Conservation (phyloP, 2,113 vertebrate species). For the Gasterosteus nipponicus region DNA sequence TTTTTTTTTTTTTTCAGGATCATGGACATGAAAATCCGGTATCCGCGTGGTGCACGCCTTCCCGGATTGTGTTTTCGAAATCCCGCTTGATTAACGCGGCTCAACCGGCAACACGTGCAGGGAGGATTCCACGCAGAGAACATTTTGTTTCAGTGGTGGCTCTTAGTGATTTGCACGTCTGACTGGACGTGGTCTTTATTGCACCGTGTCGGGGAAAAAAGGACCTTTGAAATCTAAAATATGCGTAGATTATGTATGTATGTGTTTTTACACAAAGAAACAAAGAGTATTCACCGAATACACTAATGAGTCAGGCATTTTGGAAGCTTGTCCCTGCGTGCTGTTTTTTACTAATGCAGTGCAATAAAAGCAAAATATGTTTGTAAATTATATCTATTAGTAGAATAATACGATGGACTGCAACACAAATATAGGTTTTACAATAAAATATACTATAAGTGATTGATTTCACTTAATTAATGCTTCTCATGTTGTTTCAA, state of each 20-base stretch:
- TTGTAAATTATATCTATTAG: neutral
- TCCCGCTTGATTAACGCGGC: conserved; percentile 39
- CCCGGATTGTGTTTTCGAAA: conserved; percentile 34
- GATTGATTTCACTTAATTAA: neutral
- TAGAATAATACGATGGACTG: neutral
- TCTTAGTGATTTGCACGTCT: conserved; percentile 28
- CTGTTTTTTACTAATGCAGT: neutral
- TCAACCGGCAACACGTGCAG: conserved; percentile 50
- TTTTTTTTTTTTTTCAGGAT: neutral
- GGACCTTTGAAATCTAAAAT: neutral
- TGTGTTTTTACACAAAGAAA: neutral
- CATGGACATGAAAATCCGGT: neutral
- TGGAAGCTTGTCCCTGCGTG: neutral
- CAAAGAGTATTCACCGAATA: neutral
- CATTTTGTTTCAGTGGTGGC: conserved; percentile 47
- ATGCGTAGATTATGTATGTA: conserved; percentile 10
- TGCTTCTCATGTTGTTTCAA: neutral
- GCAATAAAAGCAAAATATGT: neutral
- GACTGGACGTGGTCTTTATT: conserved; percentile 1
- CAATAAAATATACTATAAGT: neutral
- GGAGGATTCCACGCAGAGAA: conserved; percentile 46
- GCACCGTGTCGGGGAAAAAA: neutral
- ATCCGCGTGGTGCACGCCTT: conserved; percentile 3
- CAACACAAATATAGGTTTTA: neutral
- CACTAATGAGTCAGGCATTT: neutral